A percentile compares a stretch with the other conserved stretches of the same genome.
These are phyloP conservation scores for Orius insidiosus DNA, from an alignment of 1,140 invertebrate species.

Conservation along the genomic window DNA sequence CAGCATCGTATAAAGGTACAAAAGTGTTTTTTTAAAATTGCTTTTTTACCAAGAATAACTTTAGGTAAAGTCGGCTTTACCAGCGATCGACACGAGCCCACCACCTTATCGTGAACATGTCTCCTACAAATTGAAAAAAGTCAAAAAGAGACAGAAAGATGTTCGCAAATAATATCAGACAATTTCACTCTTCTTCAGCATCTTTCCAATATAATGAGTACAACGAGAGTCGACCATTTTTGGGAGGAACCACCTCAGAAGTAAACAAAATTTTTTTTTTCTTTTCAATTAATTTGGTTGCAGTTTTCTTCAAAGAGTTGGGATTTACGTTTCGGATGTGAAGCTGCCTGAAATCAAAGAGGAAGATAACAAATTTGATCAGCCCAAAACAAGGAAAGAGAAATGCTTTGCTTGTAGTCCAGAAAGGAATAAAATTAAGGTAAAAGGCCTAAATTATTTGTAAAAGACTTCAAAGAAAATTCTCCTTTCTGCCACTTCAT, in stretches of 20 bases:
- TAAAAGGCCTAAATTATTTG: constrained; percentile 17
- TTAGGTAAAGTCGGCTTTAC: constrained; percentile 33
- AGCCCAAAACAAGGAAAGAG: constrained; percentile 19
- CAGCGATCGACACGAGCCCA: constrained; percentile 33
- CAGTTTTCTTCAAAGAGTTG: constrained; percentile 27
- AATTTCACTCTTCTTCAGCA: constrained; percentile 37
- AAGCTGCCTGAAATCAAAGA: constrained; percentile 2
- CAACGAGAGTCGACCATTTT: constrained; percentile 33
- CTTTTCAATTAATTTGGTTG: not conserved
- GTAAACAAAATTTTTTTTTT: constrained; percentile 25
- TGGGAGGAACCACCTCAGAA: constrained; percentile 34
- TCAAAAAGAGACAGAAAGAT: constrained; percentile 36
- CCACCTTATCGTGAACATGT: constrained; percentile 34
- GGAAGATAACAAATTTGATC: constrained; percentile 11
- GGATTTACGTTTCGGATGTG: constrained; percentile 22
- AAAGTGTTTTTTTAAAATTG: not conserved
- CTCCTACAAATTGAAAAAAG: constrained; percentile 33
- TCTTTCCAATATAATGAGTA: constrained; percentile 31
- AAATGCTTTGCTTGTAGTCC: constrained; percentile 25
- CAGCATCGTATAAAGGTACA: constrained; percentile 22
- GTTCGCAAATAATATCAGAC: constrained; percentile 30
- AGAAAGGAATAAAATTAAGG: constrained; percentile 16
- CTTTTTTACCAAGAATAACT: not conserved
- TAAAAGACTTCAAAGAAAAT: constrained; percentile 15
- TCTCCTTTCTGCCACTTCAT: not conserved